Base-by-base conservation (phyloP, 2,888 invertebrate species). In the Aphodius granarius region DNA sequence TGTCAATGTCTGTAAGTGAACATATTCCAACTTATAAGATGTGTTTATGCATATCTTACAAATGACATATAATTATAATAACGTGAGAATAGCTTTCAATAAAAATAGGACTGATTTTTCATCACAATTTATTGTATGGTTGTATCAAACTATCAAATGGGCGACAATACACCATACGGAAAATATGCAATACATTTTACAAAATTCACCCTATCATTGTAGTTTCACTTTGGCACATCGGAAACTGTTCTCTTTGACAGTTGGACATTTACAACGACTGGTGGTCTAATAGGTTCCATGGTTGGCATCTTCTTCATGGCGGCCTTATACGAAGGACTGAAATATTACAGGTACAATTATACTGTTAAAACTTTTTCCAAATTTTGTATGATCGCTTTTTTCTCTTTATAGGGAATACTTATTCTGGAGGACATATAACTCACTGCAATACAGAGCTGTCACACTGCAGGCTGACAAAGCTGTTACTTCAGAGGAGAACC, bases 291-390 rank as follows among this genome's bases (percentile, higher is more conserved):
- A 76, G 95, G 94, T 66, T 97, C 98, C 3, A 97, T 97, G 90
- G 88, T 98, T 79, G 95, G 94, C 68, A 95, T 99, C 83, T 95
- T 98, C 85, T 89, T 97, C 78, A 91, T 98, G 91, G 97, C 97
- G 5, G 91, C 97, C 73, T 89, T 97, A 21, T 99, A 99, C 86
- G 99, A 99, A 89, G 98, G 97, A 0, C 90, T 99, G 2, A 99
- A 98, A 89, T 97, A 96, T 88, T 93, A 92, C 81, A 89, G 93
- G 87, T 91, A 88, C 82, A 22, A 66, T 66, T 68, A 62, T 72
- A n/a, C 43, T 63, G 19, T 65, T 9, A 15, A 6, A 20, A n/a
- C 16, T 19, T 17, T 13, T 23, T 21, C 16, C 43, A 23, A 63
- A 22, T 66, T 5, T 66, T 22, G 4, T 22, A 15, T 78, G n/a